A percentile compares a stretch with the other conserved stretches of the same genome.
These are phyloP conservation scores for Poecile montanus DNA, from an alignment of 2,797 vertebrate genomes.

Conservation along the genomic window DNA sequence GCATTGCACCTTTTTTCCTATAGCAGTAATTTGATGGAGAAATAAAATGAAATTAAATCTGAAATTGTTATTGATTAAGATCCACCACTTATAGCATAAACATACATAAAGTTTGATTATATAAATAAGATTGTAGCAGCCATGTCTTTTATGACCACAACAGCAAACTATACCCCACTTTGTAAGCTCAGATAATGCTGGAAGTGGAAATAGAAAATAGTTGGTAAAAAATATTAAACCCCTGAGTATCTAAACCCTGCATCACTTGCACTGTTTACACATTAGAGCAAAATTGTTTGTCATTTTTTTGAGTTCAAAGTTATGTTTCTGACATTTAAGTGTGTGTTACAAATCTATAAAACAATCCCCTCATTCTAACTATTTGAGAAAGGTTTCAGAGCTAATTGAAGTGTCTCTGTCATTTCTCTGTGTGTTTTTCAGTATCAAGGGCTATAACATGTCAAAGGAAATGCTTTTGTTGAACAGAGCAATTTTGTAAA, in stretches of 20 bases:
- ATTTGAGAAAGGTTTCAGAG: slow-evolving; percentile 7
- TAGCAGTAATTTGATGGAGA: neutral
- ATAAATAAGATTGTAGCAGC: neutral
- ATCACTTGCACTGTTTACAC: neutral
- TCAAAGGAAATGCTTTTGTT: slow-evolving; percentile 45
- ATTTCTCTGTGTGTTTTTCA: slow-evolving; percentile 10
- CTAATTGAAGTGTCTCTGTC: slow-evolving; percentile 26
- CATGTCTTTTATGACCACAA: neutral
- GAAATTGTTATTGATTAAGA: neutral
- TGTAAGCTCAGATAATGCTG: neutral
- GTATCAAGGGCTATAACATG: slow-evolving; percentile 7
- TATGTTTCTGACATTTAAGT: neutral
- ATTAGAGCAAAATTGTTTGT: neutral
- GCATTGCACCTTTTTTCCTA: neutral
- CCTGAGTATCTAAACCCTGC: neutral
- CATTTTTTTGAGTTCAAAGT: neutral
- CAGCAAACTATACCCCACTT: neutral
- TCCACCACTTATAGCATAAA: neutral
- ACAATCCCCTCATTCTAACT: neutral
- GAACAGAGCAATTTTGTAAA: slow-evolving; percentile 40
- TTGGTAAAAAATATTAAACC: neutral
- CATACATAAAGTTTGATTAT: neutral
- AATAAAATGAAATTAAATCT: neutral
- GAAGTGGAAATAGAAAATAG: neutral
- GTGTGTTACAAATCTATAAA: neutral